Conservation (phyloP, 92 coral and sea anemone species). For the Epizoanthus illoricatus region DNA sequence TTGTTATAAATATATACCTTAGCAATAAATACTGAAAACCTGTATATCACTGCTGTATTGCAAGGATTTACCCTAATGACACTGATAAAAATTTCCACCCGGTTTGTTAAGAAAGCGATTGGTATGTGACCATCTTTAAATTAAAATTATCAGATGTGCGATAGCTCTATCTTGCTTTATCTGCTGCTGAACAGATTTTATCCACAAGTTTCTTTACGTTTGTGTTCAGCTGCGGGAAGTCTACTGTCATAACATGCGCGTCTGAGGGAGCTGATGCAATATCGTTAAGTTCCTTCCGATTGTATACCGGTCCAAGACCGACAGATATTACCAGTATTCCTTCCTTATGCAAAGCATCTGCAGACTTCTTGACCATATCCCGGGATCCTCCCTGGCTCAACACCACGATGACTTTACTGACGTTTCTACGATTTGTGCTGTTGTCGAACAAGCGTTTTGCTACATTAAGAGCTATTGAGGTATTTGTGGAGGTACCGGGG, state of each 20-base stretch:
- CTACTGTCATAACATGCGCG: slow-evolving; percentile 48
- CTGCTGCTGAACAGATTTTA: slow-evolving; percentile 54
- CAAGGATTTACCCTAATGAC: too few species aligned
- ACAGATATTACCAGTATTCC: slow-evolving; percentile 66
- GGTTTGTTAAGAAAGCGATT: too few species aligned
- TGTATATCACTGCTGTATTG: too few species aligned
- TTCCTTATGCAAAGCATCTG: slow-evolving; percentile 56
- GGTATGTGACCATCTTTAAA: too few species aligned
- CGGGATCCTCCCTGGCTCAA: slow-evolving; percentile 54
- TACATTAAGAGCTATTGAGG: slow-evolving; percentile 61
- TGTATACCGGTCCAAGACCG: slow-evolving; percentile 61
- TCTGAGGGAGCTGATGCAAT: slow-evolving; percentile 58
- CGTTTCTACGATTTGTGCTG: slow-evolving; percentile 46
- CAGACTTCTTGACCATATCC: slow-evolving; percentile 47
- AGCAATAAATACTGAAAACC: too few species aligned
- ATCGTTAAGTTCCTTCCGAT: slow-evolving; percentile 44
- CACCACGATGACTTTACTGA: slow-evolving; percentile 65
- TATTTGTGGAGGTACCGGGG: slow-evolving; percentile 61
- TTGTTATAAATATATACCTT: too few species aligned
- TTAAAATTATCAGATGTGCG: too few species aligned
- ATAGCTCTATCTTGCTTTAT: neutral
- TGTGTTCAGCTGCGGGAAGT: slow-evolving; percentile 45
- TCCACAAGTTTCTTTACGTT: slow-evolving; percentile 48
- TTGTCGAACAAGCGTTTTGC: slow-evolving; percentile 49
- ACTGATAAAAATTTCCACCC: too few species aligned